Base-by-base conservation (phyloP, 2,888 invertebrate genomes). In the Falcaria lacertinaria region DNA sequence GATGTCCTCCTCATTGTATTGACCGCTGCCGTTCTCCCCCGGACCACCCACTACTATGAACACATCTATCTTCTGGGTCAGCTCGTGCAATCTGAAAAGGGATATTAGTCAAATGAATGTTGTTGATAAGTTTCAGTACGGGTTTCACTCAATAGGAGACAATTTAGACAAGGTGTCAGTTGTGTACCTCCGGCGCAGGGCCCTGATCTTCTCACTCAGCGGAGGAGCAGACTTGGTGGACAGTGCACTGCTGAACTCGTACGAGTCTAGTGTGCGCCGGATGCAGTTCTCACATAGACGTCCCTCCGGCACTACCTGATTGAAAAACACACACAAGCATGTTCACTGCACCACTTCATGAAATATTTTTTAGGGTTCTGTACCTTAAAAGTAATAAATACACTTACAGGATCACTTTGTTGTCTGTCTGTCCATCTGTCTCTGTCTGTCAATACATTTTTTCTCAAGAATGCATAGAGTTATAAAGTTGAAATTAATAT, bases 61-160 rank as follows among this genome's bases (percentile, higher is more conserved):
- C 15, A 89, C 88, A 43, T 88, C 87, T 15, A 89, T 85, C 60
- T 86, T 86, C 61, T 87, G 84, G 0, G 88, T 87, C 28, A 88
- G 54, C 51, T 87, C 86, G 39, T 85, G 79, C 5, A 88, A 54
- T 35, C 79, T 72, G 48, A 0, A n/a, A 36, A 19, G 25, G 8
- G 2, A 25, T 13, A 25, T 22, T 19, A 34, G 0, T 40, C 13
- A 5, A 33, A 13, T 32, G 1, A 1, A 13, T 15, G 28, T 33
- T 34, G 7, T n/a, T 25, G 11, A 22, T 22, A 2, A 22, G 19
- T 2, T 7, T 22, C 6, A 7, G 3, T 7, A 22, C 22, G 7
- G 6, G 5, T 22, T 19, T 19, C n/a, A n/a, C n/a, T n/a, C n/a
- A 28, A 3, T 11, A 28, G 2, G 11, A 11, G 28, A 11, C 6